phyloP scores from a whole-genome alignment of 1,140 invertebrate genomes.

The Steinernema feltiae region DNA sequence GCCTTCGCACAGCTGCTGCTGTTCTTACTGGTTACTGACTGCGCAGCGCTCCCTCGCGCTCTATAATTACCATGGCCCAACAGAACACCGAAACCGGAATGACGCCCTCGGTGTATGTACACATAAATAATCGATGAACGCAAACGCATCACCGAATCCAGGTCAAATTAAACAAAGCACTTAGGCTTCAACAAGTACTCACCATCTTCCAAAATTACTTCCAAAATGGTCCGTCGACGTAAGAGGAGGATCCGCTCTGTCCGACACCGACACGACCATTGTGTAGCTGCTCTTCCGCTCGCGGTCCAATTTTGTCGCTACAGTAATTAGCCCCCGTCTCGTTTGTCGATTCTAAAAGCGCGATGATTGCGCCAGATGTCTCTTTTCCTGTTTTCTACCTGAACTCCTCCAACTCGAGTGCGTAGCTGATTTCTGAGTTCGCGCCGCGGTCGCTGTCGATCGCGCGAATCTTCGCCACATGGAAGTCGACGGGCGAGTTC shows the following conservation, averaged over 20 bases:
- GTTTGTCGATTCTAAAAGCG: conserved; percentile 73
- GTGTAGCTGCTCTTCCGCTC: conserved; percentile 76
- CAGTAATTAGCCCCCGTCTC: conserved; percentile 75
- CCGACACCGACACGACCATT: conserved; percentile 73
- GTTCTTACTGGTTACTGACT: conserved; percentile 11
- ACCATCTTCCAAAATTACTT: conserved; percentile 74
- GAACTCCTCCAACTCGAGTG: conserved; percentile 42
- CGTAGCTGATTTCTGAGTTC: conserved; percentile 46
- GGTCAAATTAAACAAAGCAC: conserved; percentile 4
- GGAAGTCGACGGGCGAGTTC: conserved; percentile 47
- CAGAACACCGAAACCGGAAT: not conserved
- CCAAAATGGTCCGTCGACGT: conserved; percentile 74
- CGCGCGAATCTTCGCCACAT: conserved; percentile 43
- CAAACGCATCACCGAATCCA: conserved; percentile 4
- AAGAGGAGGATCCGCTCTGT: conserved; percentile 77
- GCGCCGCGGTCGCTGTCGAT: conserved; percentile 47
- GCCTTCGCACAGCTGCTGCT: conserved; percentile 4
- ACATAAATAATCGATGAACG: conserved; percentile 11
- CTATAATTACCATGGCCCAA: conserved; percentile 4
- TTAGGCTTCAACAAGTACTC: conserved; percentile 22
- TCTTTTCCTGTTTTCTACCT: conserved; percentile 20
- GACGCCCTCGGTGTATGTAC: conserved; percentile 14
- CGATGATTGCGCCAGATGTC: conserved; percentile 33
- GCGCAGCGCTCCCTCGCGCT: not conserved
- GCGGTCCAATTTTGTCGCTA: conserved; percentile 74